Percentiles rank a stretch among this genome's conserved stretches.
phyloP scores from a whole-genome alignment of 2,888 invertebrate species.

The Adelognathus sp. region DNA sequence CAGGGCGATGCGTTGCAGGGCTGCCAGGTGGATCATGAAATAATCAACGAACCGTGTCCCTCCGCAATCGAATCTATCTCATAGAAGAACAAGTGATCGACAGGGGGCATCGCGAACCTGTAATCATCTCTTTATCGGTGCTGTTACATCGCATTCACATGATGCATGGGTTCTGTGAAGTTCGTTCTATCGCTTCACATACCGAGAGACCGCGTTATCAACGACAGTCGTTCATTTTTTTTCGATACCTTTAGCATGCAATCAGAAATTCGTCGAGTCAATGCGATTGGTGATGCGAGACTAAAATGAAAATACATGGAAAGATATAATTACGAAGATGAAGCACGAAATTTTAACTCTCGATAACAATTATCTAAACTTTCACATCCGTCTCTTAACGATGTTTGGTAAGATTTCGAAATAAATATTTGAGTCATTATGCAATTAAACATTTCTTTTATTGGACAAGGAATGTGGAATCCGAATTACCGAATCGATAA shows the following conservation, averaged over 20 bases:
- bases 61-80: background rate
- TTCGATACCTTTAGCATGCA: too few species aligned
- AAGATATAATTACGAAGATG: background rate
- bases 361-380: slow-evolving; percentile 43
- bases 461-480: slow-evolving; percentile 48
- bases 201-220: slow-evolving; percentile 3
- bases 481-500: slow-evolving; percentile 17
- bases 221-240: too few species aligned
- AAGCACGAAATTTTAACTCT: slow-evolving; percentile 5
- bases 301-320: too few species aligned
- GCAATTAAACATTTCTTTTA: background rate
- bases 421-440: background rate
- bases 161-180: background rate
- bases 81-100: background rate
- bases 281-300: too few species aligned
- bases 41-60: slow-evolving; percentile 29
- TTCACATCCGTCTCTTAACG: slow-evolving; percentile 38
- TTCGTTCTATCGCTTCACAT: background rate
- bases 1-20: background rate
- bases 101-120: slow-evolving; percentile 18
- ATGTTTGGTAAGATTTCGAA: slow-evolving; percentile 39
- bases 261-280: background rate
- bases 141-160: background rate
- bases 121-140: slow-evolving; percentile 39
- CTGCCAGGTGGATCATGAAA: slow-evolving; percentile 34